phyloP scores from a whole-genome alignment of 2,888 invertebrate genomes.

The Lasioglossum marginatum region DNA sequence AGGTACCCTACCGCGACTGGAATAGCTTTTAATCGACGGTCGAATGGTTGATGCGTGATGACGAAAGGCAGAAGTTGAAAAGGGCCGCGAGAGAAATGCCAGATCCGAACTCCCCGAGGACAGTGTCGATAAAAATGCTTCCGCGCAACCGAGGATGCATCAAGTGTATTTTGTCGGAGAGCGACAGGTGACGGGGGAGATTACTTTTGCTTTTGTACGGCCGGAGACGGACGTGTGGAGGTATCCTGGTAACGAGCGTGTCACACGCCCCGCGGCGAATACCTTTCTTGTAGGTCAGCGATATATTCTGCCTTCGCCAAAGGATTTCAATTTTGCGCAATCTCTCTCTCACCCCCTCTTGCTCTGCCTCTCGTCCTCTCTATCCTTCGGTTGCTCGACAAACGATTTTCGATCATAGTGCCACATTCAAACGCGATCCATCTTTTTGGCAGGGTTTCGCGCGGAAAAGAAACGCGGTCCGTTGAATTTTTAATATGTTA shows the following conservation, averaged over 20 bases:
- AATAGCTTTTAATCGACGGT: conserved; percentile 71
- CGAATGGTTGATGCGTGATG: conserved; percentile 51
- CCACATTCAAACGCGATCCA: conserved; percentile 22
- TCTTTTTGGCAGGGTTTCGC: not conserved
- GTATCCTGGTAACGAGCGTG: not conserved
- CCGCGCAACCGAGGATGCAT: conserved; percentile 64
- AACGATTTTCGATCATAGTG: conserved; percentile 49
- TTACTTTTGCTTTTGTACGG: conserved; percentile 67
- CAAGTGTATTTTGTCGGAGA: conserved; percentile 65
- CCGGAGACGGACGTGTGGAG: conserved; percentile 16
- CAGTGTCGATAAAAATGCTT: conserved; percentile 67
- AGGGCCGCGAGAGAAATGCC: conserved; percentile 37
- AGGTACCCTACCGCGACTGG: conserved; percentile 16
- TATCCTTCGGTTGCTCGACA: conserved; percentile 15
- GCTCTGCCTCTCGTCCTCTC: not conserved
- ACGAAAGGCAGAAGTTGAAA: conserved; percentile 34
- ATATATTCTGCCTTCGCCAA: conserved; percentile 30
- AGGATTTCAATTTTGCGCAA: conserved; percentile 56
- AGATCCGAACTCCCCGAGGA: conserved; percentile 41
- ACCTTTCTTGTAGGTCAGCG: conserved; percentile 54
- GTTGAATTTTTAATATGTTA: conserved; percentile 13
- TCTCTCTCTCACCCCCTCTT: not conserved
- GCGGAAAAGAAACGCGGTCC: not conserved
- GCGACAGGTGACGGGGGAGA: conserved; percentile 72
- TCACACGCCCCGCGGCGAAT: conserved; percentile 26